These are phyloP conservation scores for Drosophila putrida DNA, from an alignment of 2,888 invertebrate genomes.

Conservation along the genomic window DNA sequence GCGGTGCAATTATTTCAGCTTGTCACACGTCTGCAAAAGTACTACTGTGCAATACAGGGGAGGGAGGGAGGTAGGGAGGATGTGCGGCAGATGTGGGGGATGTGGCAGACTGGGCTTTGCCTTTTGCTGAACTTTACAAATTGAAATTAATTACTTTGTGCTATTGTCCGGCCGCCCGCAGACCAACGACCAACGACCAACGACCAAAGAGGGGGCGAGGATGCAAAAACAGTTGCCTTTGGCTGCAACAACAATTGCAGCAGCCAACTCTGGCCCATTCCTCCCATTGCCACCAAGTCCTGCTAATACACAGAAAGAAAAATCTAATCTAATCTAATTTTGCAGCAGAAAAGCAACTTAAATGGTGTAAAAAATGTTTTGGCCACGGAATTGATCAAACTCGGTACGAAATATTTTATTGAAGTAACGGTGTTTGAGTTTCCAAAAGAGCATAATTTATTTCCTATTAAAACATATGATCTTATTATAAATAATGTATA, in stretches of 20 bases:
- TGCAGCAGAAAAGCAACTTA: too few species aligned
- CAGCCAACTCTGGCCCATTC: not conserved
- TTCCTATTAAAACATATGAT: too few species aligned
- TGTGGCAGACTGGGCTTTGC: slow-evolving; percentile 34
- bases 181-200: too few species aligned
- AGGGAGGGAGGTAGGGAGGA: not conserved
- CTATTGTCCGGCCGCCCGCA: slow-evolving; percentile 50
- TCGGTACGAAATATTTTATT: too few species aligned
- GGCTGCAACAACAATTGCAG: slow-evolving; percentile 9
- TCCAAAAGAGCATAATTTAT: too few species aligned
- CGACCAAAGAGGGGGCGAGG: not conserved
- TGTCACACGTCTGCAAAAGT: slow-evolving; percentile 60
- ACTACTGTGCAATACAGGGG: not conserved
- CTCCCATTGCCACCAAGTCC: too few species aligned
- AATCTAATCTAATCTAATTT: too few species aligned
- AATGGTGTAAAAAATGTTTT: too few species aligned
- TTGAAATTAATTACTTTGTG: slow-evolving; percentile 81
- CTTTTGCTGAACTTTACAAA: slow-evolving; percentile 77
- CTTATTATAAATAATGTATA: too few species aligned
- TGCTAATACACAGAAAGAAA: too few species aligned
- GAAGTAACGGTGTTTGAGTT: too few species aligned
- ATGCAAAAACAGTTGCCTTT: slow-evolving; percentile 20
- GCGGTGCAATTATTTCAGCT: slow-evolving; percentile 77
- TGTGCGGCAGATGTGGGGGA: not conserved
- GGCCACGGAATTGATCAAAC: too few species aligned